A percentile compares a stretch with the other conserved stretches of the same genome.
phyloP scores from a whole-genome alignment of 2,888 invertebrate species.

The Pandemis heparana region DNA sequence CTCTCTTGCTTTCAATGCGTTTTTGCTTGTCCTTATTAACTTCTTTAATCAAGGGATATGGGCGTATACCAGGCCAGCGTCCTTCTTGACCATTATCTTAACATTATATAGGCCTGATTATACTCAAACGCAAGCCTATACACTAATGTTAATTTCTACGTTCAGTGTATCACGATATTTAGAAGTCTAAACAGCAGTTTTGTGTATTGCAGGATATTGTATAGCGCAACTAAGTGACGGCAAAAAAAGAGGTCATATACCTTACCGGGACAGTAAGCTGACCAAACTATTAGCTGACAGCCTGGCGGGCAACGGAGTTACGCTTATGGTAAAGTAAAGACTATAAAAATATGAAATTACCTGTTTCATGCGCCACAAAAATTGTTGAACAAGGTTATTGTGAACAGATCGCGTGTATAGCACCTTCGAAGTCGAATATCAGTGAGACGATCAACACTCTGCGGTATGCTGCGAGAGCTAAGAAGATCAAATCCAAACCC shows the following conservation, averaged over 20 bases:
- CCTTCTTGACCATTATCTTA: too few relatives aligned
- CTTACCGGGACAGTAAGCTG: constrained; percentile 97
- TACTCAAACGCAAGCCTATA: too few relatives aligned
- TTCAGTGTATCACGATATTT: neutral
- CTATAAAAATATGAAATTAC: neutral
- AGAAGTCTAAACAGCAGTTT: neutral
- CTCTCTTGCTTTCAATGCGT: too few relatives aligned
- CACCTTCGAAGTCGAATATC: constrained; percentile 94
- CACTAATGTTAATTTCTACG: neutral
- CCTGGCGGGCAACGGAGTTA: constrained; percentile 96
- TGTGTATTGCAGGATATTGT: constrained; percentile 92
- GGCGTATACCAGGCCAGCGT: too few relatives aligned
- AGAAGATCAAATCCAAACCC: constrained; percentile 96
- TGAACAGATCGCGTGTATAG: constrained; percentile 95
- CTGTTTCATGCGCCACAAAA: neutral
- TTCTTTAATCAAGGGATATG: too few relatives aligned
- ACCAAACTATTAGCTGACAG: constrained; percentile 97
- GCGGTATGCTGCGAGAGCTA: constrained; percentile 96
- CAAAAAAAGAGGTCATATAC: constrained; percentile 94
- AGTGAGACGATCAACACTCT: constrained; percentile 96
- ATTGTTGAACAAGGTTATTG: neutral
- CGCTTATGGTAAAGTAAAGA: constrained; percentile 94
- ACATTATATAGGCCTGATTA: too few relatives aligned
- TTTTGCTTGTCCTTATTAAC: too few relatives aligned
- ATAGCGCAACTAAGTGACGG: constrained; percentile 96